phyloP scores from a whole-genome alignment of 2,888 invertebrate genomes.

The Eilema griseolum region DNA sequence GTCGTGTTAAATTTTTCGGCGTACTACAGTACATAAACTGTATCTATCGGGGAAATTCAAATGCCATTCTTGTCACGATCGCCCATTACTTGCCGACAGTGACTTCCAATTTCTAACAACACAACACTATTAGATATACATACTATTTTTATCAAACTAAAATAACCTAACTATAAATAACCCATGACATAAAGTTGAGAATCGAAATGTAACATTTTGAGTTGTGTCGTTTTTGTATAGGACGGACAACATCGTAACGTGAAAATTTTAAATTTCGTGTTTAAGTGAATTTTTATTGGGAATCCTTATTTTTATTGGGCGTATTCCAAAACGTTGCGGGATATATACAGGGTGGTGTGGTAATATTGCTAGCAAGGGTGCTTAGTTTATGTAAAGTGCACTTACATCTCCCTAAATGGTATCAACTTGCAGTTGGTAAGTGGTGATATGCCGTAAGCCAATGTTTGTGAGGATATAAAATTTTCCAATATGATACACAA shows the following conservation, averaged over 20 bases:
- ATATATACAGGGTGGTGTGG: conserved; percentile 27
- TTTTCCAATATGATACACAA: not conserved
- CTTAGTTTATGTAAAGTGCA: conserved; percentile 9
- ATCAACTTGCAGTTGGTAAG: not conserved
- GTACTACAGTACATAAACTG: conserved; percentile 60
- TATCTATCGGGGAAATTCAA: conserved; percentile 76
- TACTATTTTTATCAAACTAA: conserved; percentile 40
- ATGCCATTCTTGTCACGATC: conserved; percentile 83
- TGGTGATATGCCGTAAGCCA: not conserved
- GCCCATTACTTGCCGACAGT: conserved; percentile 85
- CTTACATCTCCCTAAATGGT: conserved; percentile 2
- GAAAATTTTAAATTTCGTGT: conserved; percentile 85
- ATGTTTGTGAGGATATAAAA: not conserved
- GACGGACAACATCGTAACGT: conserved; percentile 69
- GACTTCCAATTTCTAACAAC: conserved; percentile 83
- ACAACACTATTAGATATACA: conserved; percentile 58
- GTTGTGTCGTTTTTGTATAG: conserved; percentile 47
- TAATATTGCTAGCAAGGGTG: conserved; percentile 13
- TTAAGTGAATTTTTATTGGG: conserved; percentile 85
- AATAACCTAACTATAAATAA: conserved; percentile 39
- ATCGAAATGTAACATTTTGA: conserved; percentile 12
- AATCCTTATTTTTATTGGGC: conserved; percentile 76
- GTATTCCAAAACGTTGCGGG: conserved; percentile 42
- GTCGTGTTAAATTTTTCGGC: conserved; percentile 70
- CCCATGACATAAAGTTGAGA: conserved; percentile 39